Evolutionary conservation across 2,888 invertebrate species (phyloP), one percentile per base, ranked within the genome.

Genomic region (Beris morrisii): DNA sequence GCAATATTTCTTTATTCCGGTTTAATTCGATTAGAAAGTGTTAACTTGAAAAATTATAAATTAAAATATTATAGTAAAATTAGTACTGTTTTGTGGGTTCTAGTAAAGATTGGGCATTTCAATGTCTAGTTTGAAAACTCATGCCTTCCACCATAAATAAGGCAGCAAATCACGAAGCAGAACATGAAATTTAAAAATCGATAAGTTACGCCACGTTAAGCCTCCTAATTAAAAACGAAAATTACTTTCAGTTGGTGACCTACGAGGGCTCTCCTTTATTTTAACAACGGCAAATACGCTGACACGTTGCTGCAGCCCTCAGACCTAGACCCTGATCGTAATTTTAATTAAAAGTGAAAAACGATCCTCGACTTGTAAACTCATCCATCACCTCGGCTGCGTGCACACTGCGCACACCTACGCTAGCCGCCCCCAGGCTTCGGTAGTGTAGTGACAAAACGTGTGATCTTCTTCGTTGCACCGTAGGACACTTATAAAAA

Each of bases 291-390:
- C 61, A 61, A 30, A 50, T 32, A 28, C 52, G 52, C 50, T 52
- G 61, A 61, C 50, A 61, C 38, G 61, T 48, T 7, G 9, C 9
- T 11, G 32, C 22, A 52, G 22, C 44, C 43, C 61, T 53, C 28
- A 9, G 9, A 28, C 28, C 22, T 43, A 61, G 38, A 22, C 52
- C 38, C 15, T 31, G 28, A 61, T 50, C 38, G 22, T 28, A 50
- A 61, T 13, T 61, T 61, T 50, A 61, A 61, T 61, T 61, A 61
- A 61, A 61, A 61, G 50, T 61, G 61, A 61, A 61, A 61, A 61
- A 61, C 61, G 61, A 61, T 61, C 52, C 50, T 61, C 50, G 43
- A 11, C 50, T 9, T n/a, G 28, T 43, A 31, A 61, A 61, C 61
- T 52, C 61, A 61, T 61, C 50, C 52, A 61, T 61, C 61, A 61